Conservation (phyloP, 2,113 vertebrate species). For the Sitta europaea region DNA sequence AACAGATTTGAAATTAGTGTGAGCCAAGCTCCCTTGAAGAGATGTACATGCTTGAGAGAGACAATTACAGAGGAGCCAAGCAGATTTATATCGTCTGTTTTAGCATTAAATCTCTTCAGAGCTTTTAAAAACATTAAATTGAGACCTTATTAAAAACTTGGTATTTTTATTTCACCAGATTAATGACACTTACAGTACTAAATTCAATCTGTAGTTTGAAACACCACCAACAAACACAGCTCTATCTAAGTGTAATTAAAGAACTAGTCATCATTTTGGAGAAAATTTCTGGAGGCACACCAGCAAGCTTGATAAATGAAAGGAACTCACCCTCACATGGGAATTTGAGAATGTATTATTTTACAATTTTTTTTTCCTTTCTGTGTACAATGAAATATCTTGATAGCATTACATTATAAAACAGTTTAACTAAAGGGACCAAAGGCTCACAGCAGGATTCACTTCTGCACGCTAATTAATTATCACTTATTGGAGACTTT, state of each 20-base stretch:
- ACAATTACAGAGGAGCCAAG: slow-evolving; percentile 21
- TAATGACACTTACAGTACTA: slow-evolving; percentile 18
- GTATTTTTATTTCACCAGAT: slow-evolving; percentile 52
- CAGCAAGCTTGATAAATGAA: slow-evolving; percentile 12
- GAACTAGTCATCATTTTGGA: neutral
- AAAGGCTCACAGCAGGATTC: neutral
- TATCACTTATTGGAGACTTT: neutral
- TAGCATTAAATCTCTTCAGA: slow-evolving; percentile 12
- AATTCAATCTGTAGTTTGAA: slow-evolving; percentile 34
- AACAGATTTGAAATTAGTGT: slow-evolving; percentile 18
- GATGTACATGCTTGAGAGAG: neutral
- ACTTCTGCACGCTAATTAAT: neutral
- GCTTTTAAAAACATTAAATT: slow-evolving; percentile 46
- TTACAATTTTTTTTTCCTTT: neutral
- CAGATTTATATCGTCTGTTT: slow-evolving; percentile 24
- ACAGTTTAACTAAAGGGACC: neutral
- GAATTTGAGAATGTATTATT: neutral
- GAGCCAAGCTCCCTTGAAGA: neutral
- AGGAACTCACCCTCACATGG: neutral
- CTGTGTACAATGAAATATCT: neutral
- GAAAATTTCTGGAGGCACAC: slow-evolving; percentile 3
- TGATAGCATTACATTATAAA: neutral
- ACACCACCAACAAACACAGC: neutral
- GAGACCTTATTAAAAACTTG: slow-evolving; percentile 11
- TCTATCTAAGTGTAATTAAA: slow-evolving; percentile 31